These are phyloP conservation scores for Paradisaea rubra DNA, from an alignment of 2,113 vertebrate genomes.

Conservation along the genomic window DNA sequence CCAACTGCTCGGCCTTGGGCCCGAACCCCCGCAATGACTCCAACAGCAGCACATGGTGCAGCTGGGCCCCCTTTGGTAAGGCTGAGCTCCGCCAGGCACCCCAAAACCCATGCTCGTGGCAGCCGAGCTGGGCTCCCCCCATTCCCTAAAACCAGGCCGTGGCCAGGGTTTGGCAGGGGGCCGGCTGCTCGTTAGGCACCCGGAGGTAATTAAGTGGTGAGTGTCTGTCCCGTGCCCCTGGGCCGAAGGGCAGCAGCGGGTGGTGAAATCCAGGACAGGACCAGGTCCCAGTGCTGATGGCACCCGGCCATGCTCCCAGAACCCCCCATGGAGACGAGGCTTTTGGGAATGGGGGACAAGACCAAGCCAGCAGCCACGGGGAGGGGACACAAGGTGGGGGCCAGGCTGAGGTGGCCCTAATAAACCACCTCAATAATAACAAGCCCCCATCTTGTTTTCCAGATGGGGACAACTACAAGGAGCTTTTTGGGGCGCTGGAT, in stretches of 20 bases:
- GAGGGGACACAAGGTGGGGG: neutral
- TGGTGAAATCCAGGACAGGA: neutral
- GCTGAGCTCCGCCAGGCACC: neutral
- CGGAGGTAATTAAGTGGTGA: neutral
- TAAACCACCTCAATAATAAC: neutral
- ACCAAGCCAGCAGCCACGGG: rapidly evolving
- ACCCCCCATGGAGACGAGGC: neutral
- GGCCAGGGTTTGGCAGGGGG: neutral
- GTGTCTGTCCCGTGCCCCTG: neutral
- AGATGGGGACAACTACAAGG: conserved; percentile 90
- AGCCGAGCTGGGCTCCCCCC: rapidly evolving
- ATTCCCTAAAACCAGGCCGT: rapidly evolving
- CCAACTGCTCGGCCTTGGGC: conserved; percentile 80
- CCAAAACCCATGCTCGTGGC: rapidly evolving
- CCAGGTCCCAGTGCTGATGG: neutral
- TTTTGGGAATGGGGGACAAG: neutral
- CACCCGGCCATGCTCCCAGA: rapidly evolving
- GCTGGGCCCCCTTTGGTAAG: conserved; percentile 94
- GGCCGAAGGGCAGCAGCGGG: neutral
- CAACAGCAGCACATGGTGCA: conserved; percentile 87
- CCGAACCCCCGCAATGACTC: conserved; percentile 66
- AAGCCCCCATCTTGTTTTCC: neutral
- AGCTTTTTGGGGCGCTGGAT: conserved; percentile 86
- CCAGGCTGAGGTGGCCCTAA: neutral
- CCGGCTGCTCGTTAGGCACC: neutral